Base-by-base conservation (phyloP, 2,888 invertebrate species). In the Drosophila setosimentum region DNA sequence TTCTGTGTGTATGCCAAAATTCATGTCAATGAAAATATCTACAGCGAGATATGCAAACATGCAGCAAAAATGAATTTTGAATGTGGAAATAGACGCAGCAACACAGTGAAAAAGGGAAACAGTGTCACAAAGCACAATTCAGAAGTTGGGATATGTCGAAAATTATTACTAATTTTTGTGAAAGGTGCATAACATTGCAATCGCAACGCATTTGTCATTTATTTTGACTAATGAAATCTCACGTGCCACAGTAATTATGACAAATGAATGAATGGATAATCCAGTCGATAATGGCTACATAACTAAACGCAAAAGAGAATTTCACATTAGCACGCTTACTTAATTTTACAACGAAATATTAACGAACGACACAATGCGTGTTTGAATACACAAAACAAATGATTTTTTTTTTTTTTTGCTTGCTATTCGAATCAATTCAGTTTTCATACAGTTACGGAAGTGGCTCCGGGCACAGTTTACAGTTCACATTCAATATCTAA, bases 11-110 rank as follows among this genome's bases (percentile, higher is more conserved):
- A 63, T 80, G 84, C 84, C 89, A 83, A 83, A 87, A 87, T 80
- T 82, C 87, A 82, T 89, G 87, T 85, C 85, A 82, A 85, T 85
- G 87, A 71, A 80, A 82, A 84, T 82, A 84, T 86, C 72, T 75
- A 80, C 67, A 76, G 80, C 73, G 73, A 72, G 77, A 85, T 84
- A 89, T 89, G 89, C 82, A 83, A 85, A 85, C 82, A 86, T 73
- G 82, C 45, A 78, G 51, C 76, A 78, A 74, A 84, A 86, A 86
- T 88, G 89, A 76, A 88, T 88, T 78, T 88, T 69, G 57, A 58
- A 78, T 75, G 65, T 65, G 65, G 60, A 64, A 45, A 73, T n/a
- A 30, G 53, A 42, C 53, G 42, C 50, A 33, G 54, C 4, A 62
- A 58, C 1, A 8, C 24, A 4, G 16, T 8, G 45, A 45, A 32